These are phyloP conservation scores for Psettodes erumei DNA, from an alignment of 2,113 vertebrate species.

Conservation along the genomic window DNA sequence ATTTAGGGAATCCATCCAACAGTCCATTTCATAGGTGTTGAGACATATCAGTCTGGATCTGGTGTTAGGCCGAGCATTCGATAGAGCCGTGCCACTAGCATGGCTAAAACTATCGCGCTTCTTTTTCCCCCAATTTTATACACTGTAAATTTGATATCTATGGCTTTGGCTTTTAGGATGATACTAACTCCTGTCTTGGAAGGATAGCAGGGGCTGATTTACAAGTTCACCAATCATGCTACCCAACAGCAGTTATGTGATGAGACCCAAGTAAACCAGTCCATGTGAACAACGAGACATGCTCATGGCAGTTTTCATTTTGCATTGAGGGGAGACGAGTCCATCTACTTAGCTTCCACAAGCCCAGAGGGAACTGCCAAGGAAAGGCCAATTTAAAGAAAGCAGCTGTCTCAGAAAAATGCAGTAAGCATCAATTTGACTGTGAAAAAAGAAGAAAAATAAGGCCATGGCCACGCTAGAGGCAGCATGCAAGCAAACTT, in stretches of 20 bases:
- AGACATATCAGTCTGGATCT: too few relatives aligned
- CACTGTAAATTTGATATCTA: too few relatives aligned
- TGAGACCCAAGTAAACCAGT: background rate
- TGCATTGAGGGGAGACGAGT: background rate
- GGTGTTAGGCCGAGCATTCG: too few relatives aligned
- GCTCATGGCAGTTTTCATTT: background rate
- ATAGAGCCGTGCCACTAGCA: too few relatives aligned
- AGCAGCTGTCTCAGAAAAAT: constrained; percentile 4
- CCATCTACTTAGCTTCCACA: background rate
- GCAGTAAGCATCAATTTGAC: background rate
- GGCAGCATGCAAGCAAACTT: background rate
- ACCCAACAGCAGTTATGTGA: background rate
- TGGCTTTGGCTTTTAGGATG: too few relatives aligned
- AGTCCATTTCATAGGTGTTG: too few relatives aligned
- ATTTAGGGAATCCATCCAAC: too few relatives aligned
- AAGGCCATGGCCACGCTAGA: background rate
- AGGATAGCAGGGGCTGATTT: too few relatives aligned
- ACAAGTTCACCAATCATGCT: background rate
- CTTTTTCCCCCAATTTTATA: too few relatives aligned
- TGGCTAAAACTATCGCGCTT: too few relatives aligned
- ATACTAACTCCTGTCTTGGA: too few relatives aligned
- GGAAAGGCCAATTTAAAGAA: background rate
- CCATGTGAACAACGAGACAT: background rate
- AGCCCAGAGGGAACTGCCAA: background rate
- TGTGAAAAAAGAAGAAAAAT: background rate